Evolutionary conservation across 2,888 invertebrate genomes (phyloP).

Genomic region (Ectemnius cavifrons): DNA sequence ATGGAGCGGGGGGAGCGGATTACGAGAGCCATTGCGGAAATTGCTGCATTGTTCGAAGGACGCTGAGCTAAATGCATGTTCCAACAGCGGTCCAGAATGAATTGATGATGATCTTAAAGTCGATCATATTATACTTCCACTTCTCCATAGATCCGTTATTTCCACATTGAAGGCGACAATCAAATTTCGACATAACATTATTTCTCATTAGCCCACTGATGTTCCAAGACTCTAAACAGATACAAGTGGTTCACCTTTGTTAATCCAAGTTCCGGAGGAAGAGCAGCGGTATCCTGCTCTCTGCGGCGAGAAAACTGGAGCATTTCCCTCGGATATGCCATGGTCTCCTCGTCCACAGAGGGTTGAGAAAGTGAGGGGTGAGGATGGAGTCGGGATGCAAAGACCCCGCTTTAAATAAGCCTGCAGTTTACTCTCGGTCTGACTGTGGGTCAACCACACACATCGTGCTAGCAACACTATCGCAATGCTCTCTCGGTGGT

Average conservation of each 20-base stretch:
- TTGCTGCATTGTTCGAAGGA: slow-evolving; percentile 20
- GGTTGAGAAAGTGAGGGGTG: slow-evolving; percentile 13
- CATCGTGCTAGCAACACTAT: slow-evolving; percentile 24
- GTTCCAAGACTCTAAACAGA: no score
- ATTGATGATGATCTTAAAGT: no score
- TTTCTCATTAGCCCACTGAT: no score
- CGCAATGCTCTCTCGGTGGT: no score
- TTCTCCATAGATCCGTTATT: no score
- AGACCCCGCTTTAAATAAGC: slow-evolving; percentile 48
- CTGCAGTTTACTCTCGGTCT: slow-evolving; percentile 36
- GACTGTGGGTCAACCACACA: slow-evolving; percentile 16
- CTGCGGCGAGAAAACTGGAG: slow-evolving; percentile 12
- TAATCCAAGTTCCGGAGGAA: neutral
- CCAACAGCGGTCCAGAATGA: no score
- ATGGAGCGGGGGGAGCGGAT: neutral
- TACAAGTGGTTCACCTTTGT: no score
- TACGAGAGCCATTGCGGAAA: slow-evolving; percentile 20
- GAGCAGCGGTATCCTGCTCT: slow-evolving; percentile 11
- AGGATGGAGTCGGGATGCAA: slow-evolving; percentile 32
- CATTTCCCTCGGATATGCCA: slow-evolving; percentile 40
- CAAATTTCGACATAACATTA: no score
- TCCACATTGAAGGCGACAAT: no score
- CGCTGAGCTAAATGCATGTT: no score
- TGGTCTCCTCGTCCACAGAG: slow-evolving; percentile 2
- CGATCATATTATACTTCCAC: no score